A percentile compares a stretch with the other conserved stretches of the same genome.
Conservation (phyloP, 35 echinoderm and acorn worm species). For the Diadema setosum region DNA sequence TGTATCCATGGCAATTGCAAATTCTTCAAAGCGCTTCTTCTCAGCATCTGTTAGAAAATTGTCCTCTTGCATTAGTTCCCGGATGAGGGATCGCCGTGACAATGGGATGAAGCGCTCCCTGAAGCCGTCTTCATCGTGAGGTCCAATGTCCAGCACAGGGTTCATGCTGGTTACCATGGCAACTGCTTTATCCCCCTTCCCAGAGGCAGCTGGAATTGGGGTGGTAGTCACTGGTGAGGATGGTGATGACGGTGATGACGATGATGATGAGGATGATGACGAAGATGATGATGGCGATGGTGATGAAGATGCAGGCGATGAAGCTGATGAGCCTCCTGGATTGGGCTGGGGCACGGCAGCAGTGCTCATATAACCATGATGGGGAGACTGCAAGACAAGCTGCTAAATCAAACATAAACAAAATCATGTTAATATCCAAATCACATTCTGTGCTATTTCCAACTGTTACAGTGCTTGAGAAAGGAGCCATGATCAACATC, state of each 20-base stretch:
- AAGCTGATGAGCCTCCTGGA: not conserved
- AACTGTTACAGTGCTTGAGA: too few species aligned
- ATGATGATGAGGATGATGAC: not conserved
- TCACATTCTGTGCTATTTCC: too few species aligned
- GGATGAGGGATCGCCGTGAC: slow-evolving; percentile 73
- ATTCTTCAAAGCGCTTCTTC: slow-evolving; percentile 71
- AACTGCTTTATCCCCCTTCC: not conserved
- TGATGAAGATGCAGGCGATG: not conserved
- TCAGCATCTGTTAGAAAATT: slow-evolving; percentile 52
- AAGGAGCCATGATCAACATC: too few species aligned
- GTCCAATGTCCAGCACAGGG: slow-evolving; percentile 54
- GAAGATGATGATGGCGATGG: not conserved
- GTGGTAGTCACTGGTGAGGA: not conserved
- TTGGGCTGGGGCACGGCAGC: not conserved
- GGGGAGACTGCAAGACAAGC: too few species aligned
- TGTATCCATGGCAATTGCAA: slow-evolving; percentile 69
- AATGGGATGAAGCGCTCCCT: slow-evolving; percentile 90
- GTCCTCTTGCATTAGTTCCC: slow-evolving; percentile 82
- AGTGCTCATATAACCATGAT: too few species aligned
- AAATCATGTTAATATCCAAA: too few species aligned
- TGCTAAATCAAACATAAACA: too few species aligned
- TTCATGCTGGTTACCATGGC: slow-evolving; percentile 30
- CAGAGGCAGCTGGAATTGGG: not conserved
- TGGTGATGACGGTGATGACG: not conserved
- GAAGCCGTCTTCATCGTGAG: slow-evolving; percentile 60